A percentile compares a stretch with the other conserved stretches of the same genome.
Evolutionary conservation across 2,888 invertebrate species (phyloP).

Genomic region (Phengaris arion): DNA sequence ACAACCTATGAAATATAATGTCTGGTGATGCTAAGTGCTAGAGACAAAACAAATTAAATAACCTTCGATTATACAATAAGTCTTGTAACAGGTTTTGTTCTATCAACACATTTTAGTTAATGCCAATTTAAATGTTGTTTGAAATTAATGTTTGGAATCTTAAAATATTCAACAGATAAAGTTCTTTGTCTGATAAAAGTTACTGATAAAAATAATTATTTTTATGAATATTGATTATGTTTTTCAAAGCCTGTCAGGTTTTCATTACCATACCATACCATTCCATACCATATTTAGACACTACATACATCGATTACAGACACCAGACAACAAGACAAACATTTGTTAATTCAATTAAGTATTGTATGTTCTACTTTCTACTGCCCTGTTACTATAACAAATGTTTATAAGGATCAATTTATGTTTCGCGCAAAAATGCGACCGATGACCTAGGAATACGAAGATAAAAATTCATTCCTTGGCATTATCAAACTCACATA

Average conservation of each 20-base stretch:
- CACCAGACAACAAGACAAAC: too few relatives aligned
- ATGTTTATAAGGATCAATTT: too few relatives aligned
- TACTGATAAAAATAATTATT: not conserved
- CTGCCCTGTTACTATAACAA: too few relatives aligned
- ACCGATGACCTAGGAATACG: too few relatives aligned
- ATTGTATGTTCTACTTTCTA: too few relatives aligned
- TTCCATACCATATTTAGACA: too few relatives aligned
- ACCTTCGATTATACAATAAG: not conserved
- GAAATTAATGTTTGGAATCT: not conserved
- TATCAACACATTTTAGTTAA: not conserved
- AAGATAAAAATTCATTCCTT: too few relatives aligned
- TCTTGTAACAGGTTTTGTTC: not conserved
- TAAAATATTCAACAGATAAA: not conserved
- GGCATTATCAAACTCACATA: not conserved
- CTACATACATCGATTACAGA: too few relatives aligned
- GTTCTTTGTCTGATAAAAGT: not conserved
- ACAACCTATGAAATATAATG: not conserved
- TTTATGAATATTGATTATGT: not conserved
- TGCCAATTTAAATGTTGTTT: not conserved
- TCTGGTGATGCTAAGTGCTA: not conserved
- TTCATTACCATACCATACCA: not conserved
- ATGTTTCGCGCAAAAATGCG: too few relatives aligned
- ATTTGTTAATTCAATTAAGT: too few relatives aligned
- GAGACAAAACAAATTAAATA: not conserved
- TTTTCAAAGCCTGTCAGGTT: not conserved